Base-by-base conservation (phyloP, 2,888 invertebrate genomes). In the Callimorpha dominula region DNA sequence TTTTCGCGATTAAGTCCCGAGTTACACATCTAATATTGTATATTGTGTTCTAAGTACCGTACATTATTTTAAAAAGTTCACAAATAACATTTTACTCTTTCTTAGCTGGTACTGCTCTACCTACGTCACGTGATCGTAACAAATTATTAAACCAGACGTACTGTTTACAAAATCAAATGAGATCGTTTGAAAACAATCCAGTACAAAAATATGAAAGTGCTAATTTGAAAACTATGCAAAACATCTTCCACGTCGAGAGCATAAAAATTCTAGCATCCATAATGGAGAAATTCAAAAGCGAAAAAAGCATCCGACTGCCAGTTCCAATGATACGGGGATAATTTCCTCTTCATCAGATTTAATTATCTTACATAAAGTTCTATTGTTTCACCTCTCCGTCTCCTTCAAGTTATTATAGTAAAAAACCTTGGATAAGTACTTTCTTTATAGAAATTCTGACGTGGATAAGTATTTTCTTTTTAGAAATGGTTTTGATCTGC, bases 271-370 rank as follows among this genome's bases (percentile, higher is more conserved):
- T 12, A 72, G 68, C 75, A 50, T 65, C 73, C 54, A 40, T 77
- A 75, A 65, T 72, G 17, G 60, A 20, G 42, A 71, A 11, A n/a
- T 70, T 71, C 40, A 71, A 78, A 79, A 76, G 67, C 70, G 80
- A 60, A 65, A 71, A 68, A 68, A 60, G 31, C 62, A 65, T 69
- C n/a, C 40, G 69, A 72, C 83, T 81, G 82, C 81, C 83, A 83
- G 74, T 81, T 75, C 80, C 87, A 85, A 82, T 85, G 86, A 88
- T 89, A 88, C 85, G 82, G 83, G 85, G 87, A 88, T 93, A 92
- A 93, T 93, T 93, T 92, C 92, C 92, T 90, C 85, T 77, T 85
- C 87, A 89, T 91, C 90, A 87, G 86, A 85, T 91, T 91, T 92
- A 91, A 93, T 93, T 91, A 87, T 85, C 78, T 80, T 81, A 86